Base-by-base conservation (phyloP, 2,797 vertebrate species). In the Pangasius larnaudii region DNA sequence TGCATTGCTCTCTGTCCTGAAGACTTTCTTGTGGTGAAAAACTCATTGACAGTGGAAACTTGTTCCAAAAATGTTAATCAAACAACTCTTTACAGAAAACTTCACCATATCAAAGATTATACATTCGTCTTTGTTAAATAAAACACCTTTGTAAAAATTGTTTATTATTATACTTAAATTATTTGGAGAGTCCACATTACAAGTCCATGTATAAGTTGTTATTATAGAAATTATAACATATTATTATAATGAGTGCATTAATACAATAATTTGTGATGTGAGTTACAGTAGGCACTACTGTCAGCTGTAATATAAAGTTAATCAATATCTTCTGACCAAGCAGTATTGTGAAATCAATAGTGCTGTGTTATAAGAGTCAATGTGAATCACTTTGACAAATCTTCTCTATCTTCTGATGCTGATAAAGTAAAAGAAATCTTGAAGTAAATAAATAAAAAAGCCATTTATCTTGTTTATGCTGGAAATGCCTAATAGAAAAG, bases 381-480 rank as follows among this genome's bases (percentile, higher is more conserved):
- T 39, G 42, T 46, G 67, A 69, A 85, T 88, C 87, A 83, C 86
- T 51, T 4, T 33, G 63, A 39, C 74, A 81, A 59, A 89, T 36
- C 30, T 69, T 84, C 81, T 83, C 88, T 22, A 51, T 87, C 65
- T 72, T 83, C 72, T 61, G 71, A 63, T 72, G 75, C 58, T 71
- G 77, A 79, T 33, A 67, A 89, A 90, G 83, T 71, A 77, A 75
- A 79, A 80, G 42, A 85, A 61, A 85, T 84, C 87, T 85, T 88
- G 36, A 58, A 42, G 79, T 63, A n/a, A 82, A 82, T 82, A 81
- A 82, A 63, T n/a, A 63, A 46, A 82, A 61, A 39, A 42, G 13
- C 22, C 24, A 46, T 81, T 81, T 61, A 63, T 81, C 79, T 46
- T 63, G 36, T 61, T 63, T 59, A 61, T 14, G 79, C 24, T 42